Conservation (phyloP, 2,888 invertebrate species). For the Miltochrista miniata region DNA sequence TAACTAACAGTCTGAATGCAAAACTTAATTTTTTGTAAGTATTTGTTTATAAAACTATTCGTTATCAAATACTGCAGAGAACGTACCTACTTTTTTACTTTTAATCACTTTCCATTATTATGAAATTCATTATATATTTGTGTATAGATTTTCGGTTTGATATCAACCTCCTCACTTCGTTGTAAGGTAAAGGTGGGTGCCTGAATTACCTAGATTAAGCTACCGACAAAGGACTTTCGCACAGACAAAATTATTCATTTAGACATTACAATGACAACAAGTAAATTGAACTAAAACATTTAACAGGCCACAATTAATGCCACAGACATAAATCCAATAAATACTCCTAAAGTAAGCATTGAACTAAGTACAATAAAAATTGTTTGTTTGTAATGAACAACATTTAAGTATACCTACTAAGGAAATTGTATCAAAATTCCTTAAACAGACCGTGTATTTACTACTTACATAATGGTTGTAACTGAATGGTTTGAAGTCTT, state of each 20-base stretch:
- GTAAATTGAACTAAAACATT: conserved; percentile 20
- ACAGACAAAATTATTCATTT: neutral
- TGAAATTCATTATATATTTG: no score
- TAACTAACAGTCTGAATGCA: no score
- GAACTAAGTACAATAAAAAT: conserved; percentile 27
- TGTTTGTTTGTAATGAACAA: conserved; percentile 14
- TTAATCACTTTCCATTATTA: no score
- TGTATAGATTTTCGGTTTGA: neutral
- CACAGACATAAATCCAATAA: conserved; percentile 50
- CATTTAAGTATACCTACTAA: neutral
- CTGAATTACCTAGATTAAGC: neutral
- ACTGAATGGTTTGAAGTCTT: conserved; percentile 3
- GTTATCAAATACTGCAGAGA: no score
- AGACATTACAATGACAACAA: neutral
- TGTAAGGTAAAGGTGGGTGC: no score
- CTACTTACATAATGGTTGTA: no score
- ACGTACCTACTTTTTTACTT: no score
- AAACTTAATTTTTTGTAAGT: no score
- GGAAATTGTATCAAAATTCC: neutral
- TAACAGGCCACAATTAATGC: conserved; percentile 44
- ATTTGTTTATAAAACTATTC: no score
- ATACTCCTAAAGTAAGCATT: conserved; percentile 38
- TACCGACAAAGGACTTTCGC: neutral
- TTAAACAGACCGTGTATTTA: neutral
- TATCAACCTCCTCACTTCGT: no score